These are phyloP conservation scores for Apogon talboti DNA, from an alignment of 2,797 vertebrate genomes.

Conservation along the genomic window DNA sequence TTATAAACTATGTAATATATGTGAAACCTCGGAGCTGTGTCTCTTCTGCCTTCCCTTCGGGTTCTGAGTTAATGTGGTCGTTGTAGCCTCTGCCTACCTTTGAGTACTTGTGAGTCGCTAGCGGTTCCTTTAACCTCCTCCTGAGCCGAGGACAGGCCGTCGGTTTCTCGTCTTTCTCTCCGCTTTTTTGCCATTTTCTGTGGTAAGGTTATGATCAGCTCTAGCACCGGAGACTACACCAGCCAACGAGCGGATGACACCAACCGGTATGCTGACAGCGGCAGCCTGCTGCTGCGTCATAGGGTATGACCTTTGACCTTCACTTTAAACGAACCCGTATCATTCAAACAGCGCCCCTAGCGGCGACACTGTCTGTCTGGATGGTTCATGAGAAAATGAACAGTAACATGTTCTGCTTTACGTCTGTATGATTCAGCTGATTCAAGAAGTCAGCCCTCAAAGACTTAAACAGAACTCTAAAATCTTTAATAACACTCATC, in stretches of 20 bases:
- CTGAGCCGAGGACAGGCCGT: conserved; percentile 46
- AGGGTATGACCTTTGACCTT: conserved; percentile 64
- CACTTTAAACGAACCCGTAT: background rate
- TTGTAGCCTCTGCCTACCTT: conserved; percentile 67
- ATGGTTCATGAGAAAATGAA: too few species aligned
- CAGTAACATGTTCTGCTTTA: too few species aligned
- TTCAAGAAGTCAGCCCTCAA: too few species aligned
- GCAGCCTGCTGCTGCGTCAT: conserved; percentile 36
- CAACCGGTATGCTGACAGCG: conserved; percentile 54
- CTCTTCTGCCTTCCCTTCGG: background rate
- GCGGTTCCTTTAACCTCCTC: conserved; percentile 64
- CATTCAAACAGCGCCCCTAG: conserved; percentile 50
- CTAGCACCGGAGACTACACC: fast-evolving
- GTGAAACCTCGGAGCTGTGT: background rate
- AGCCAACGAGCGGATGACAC: conserved; percentile 27
- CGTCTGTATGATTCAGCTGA: too few species aligned
- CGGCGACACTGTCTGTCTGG: background rate
- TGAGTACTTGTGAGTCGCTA: conserved; percentile 43
- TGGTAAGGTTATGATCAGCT: background rate
- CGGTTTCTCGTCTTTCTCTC: conserved; percentile 73
- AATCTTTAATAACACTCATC: too few species aligned
- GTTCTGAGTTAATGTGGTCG: conserved; percentile 16
- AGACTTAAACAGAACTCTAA: too few species aligned
- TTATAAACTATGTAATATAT: background rate
- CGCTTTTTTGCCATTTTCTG: conserved; percentile 82